Evolutionary conservation across 2,797 vertebrate species (phyloP), one percentile per base, ranked within the genome.

Genomic region (Sebastes wilsoni): DNA sequence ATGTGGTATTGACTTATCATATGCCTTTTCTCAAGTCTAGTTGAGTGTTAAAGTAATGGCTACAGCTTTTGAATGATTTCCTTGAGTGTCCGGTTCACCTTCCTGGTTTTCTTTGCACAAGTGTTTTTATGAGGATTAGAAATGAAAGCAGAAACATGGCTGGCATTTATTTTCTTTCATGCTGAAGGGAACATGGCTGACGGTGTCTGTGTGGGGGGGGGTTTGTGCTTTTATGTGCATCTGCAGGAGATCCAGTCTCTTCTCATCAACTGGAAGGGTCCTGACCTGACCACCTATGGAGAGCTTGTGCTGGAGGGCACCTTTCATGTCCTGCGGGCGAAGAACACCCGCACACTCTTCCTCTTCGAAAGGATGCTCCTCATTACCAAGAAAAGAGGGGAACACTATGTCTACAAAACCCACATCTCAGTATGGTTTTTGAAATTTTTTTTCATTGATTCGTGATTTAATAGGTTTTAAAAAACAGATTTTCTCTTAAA

Each of bases 221-320:
- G 20, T 56, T 1, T 72, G 28, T 86, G 32, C 66, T 80, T 82
- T 83, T 46, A 12, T 85, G 49, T 84, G 60, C n/a, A 52, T 82
- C 82, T 69, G 66, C 88, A 99, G 98, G 98, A 99, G 95, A 97
- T 99, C 46, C 98, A 99, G 92, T 99, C 98, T 0, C 94, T 99
- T 87, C 96, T 99, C 88, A 97, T 99, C 88, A 98, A 98, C 91
- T 99, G 98, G 98, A 99, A 99, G 87, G 99, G 98, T 18, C 93
- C 96, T 0, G 98, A 99, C 87, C 95, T 99, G 91, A 98, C 98
- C 32, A 98, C 95, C 6, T 99, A 95, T 0, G 98, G 98, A 22
- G 99, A 99, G 81, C 96, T 99, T 55, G 98, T 99, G 76, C 95
- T 99, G 76, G 99, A 99, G 92, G 98, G 97, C 66, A 98, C 97